Evolutionary conservation across 2,797 vertebrate genomes (phyloP).

Genomic region (Hirundo rustica): DNA sequence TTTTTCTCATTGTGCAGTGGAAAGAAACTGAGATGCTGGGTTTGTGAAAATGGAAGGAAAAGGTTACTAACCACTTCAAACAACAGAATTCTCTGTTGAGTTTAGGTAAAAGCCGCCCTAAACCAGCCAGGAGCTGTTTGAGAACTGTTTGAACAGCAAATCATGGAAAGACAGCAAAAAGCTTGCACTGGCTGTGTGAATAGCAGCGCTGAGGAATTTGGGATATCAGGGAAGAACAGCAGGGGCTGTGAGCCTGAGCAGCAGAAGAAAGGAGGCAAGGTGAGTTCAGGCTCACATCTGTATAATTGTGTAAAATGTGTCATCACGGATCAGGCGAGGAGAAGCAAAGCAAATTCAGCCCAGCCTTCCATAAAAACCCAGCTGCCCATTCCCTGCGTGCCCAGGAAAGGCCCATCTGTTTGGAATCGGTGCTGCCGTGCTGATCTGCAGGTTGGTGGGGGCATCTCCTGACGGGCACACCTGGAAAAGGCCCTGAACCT

Average conservation of each 20-base stretch:
- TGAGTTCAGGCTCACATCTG: not conserved
- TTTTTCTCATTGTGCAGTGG: not conserved
- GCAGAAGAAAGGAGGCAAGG: not conserved
- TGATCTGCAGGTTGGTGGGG: not conserved
- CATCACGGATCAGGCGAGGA: not conserved
- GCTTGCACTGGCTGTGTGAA: not conserved
- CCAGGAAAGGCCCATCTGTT: not conserved
- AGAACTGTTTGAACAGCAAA: not conserved
- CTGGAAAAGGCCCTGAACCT: not conserved
- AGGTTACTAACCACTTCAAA: not conserved
- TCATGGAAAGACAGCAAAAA: not conserved
- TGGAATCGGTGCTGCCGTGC: not conserved
- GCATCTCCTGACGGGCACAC: not conserved
- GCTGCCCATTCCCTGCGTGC: not conserved
- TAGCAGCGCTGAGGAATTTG: not conserved
- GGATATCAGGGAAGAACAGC: not conserved
- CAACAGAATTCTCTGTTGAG: not conserved
- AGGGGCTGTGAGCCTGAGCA: not conserved
- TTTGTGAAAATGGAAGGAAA: not conserved
- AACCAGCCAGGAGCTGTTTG: not conserved
- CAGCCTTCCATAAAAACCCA: not conserved
- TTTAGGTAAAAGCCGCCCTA: not conserved
- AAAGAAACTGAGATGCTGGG: not conserved
- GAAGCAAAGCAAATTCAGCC: not conserved
- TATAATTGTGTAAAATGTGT: not conserved